Evolutionary conservation across 30 jellyfish, hydroid and myxozoan genomes (phyloP).

Genomic region (Sanderia malayensis): DNA sequence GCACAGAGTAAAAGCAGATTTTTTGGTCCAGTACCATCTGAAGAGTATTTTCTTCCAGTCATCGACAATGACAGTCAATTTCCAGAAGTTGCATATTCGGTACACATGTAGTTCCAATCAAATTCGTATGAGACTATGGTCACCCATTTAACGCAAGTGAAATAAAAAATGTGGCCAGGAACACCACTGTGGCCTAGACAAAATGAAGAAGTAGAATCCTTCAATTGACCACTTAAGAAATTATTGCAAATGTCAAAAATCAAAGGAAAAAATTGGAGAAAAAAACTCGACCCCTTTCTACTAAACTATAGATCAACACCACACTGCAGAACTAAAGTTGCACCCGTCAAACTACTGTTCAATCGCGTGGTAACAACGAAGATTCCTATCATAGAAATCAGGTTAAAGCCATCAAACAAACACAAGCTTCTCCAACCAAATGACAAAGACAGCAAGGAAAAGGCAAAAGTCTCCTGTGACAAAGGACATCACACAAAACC

Average conservation of each 20-base stretch:
- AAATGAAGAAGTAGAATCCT: constrained; percentile 33
- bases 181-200: constrained; percentile 45
- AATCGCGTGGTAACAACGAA: background rate
- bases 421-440: constrained; percentile 6
- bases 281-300: constrained; percentile 8
- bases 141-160: constrained; percentile 43
- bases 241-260: constrained; percentile 1
- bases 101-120: constrained; percentile 43
- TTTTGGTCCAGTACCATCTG: constrained; percentile 46
- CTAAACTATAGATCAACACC: constrained; percentile 11
- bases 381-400: background rate
- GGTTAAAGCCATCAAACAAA: constrained; percentile 12
- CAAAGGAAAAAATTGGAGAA: background rate
- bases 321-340: constrained; percentile 4
- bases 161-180: constrained; percentile 22
- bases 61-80: constrained; percentile 21
- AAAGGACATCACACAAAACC: constrained; percentile 34
- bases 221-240: constrained; percentile 6
- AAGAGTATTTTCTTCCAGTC: constrained; percentile 32
- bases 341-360: background rate
- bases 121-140: constrained; percentile 35
- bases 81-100: constrained; percentile 41
- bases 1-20: constrained; percentile 37
- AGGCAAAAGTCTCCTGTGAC: constrained; percentile 33
- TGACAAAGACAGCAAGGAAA: constrained; percentile 19